Evolutionary conservation across 2,888 invertebrate genomes (phyloP).

Genomic region (Xylocampa areola): DNA sequence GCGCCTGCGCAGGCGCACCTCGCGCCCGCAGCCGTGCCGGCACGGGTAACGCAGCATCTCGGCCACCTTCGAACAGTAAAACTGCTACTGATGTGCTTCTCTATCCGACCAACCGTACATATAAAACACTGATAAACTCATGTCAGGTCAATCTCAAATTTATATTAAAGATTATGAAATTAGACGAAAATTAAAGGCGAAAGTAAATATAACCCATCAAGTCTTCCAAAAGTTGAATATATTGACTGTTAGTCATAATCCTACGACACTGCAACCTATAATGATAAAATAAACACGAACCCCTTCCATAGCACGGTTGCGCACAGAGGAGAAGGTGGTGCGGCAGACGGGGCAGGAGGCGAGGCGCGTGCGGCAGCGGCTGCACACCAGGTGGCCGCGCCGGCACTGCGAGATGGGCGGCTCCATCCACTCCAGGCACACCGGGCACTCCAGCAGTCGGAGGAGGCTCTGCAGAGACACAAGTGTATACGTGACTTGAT

Average conservation of each 20-base stretch:
- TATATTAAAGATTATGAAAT: too few relatives aligned
- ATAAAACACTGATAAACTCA: not conserved
- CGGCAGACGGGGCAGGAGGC: constrained; percentile 90
- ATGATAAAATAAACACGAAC: constrained; percentile 64
- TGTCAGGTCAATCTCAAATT: not conserved
- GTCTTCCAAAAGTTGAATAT: too few relatives aligned
- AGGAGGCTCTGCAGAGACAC: constrained; percentile 75
- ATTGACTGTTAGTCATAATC: too few relatives aligned
- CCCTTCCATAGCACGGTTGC: constrained; percentile 89
- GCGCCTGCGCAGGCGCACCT: constrained; percentile 81
- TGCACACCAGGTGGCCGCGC: constrained; percentile 91
- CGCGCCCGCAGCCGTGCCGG: constrained; percentile 86
- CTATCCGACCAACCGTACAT: not conserved
- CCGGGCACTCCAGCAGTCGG: constrained; percentile 90
- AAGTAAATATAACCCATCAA: too few relatives aligned
- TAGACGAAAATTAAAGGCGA: too few relatives aligned
- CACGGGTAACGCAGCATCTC: constrained; percentile 89
- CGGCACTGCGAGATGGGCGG: constrained; percentile 91
- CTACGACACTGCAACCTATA: not conserved
- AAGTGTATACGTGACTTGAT: not conserved
- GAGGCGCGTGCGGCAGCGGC: constrained; percentile 88
- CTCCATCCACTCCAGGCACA: constrained; percentile 91
- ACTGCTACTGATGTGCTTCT: constrained; percentile 17
- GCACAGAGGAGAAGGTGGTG: constrained; percentile 84
- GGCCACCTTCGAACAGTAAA: constrained; percentile 74